Evolutionary conservation across 1,140 invertebrate species (phyloP), one percentile per base, ranked within the genome.

Genomic region (Dryas iulia): DNA sequence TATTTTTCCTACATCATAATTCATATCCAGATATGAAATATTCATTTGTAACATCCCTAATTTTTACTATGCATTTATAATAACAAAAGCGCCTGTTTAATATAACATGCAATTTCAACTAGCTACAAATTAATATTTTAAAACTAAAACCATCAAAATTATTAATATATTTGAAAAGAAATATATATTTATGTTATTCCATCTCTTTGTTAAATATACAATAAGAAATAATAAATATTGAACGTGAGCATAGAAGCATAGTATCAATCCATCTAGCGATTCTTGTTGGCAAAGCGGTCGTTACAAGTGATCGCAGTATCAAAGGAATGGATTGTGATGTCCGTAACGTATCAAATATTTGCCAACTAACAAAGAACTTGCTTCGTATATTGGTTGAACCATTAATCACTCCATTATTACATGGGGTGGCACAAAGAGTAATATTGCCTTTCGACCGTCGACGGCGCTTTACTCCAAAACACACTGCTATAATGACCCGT

Each of bases 401-500:
- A 87, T 87, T 87, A 87, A 87, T 87, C 83, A 85, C 83, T 77
- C 79, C 75, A 84, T 79, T 83, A 83, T 85, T 87, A 78, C 76
- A 78, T 67, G 70, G 70, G 71, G 76, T 76, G 71, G 77, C 74
- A 83, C 69, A 71, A 83, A 80, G 83, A 80, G 74, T 82, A 77
- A 84, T 84, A 83, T 84, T 84, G 76, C 85, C 74, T 76, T 78
- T 80, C 82, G 77, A 69, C 69, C 79, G 74, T 76, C 76, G 77
- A 69, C 73, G 69, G 61, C 73, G 72, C 74, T 71, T 77, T 79
- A 69, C 78, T 76, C 69, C 74, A 81, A 79, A 84, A 86, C 79
- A 82, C 77, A 80, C 70, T 61, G 63, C 63, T 57, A 59, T 81
- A 83, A 83, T 82, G 78, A 81, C 81, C 80, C 78, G 79, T 79